phyloP scores from a whole-genome alignment of 2,888 invertebrate species.

The Caenorhabditis sp. region DNA sequence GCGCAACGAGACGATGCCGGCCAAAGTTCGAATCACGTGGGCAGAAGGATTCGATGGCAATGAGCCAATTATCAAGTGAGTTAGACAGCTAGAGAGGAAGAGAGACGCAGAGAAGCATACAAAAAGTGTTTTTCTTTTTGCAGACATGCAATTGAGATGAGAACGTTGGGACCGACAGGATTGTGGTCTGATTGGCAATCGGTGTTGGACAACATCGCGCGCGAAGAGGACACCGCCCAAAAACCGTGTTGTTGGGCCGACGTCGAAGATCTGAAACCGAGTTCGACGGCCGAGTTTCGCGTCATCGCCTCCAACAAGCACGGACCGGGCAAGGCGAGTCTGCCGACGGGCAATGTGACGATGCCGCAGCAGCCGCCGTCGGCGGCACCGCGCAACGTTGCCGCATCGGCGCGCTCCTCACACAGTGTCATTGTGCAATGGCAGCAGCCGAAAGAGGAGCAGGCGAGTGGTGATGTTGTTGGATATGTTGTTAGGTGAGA shows the following conservation, averaged over 20 bases:
- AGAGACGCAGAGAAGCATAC: too few species aligned
- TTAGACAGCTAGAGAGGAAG: background rate
- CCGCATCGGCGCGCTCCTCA: slow-evolving; percentile 90
- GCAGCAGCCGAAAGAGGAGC: slow-evolving; percentile 91
- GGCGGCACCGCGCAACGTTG: slow-evolving; percentile 90
- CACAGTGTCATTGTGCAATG: slow-evolving; percentile 95
- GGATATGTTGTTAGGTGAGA: slow-evolving; percentile 79
- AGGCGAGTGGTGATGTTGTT: slow-evolving; percentile 90
- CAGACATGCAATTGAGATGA: slow-evolving; percentile 88
- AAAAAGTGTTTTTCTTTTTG: too few species aligned
- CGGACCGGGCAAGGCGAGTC: slow-evolving; percentile 75
- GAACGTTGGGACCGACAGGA: slow-evolving; percentile 79
- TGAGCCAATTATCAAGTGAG: slow-evolving; percentile 79
- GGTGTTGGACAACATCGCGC: slow-evolving; percentile 80
- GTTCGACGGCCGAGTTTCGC: slow-evolving; percentile 92
- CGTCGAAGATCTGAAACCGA: slow-evolving; percentile 80
- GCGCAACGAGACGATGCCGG: slow-evolving; percentile 79
- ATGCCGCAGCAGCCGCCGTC: slow-evolving; percentile 92
- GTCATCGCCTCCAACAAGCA: slow-evolving; percentile 90
- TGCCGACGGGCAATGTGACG: slow-evolving; percentile 82
- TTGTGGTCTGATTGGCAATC: slow-evolving; percentile 68
- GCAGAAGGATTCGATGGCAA: slow-evolving; percentile 93
- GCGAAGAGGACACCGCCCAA: slow-evolving; percentile 44
- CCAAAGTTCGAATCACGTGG: slow-evolving; percentile 74
- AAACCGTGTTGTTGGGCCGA: slow-evolving; percentile 41